Conservation (phyloP, 2,888 invertebrate genomes). For the Listrodromus nycthemerus region DNA sequence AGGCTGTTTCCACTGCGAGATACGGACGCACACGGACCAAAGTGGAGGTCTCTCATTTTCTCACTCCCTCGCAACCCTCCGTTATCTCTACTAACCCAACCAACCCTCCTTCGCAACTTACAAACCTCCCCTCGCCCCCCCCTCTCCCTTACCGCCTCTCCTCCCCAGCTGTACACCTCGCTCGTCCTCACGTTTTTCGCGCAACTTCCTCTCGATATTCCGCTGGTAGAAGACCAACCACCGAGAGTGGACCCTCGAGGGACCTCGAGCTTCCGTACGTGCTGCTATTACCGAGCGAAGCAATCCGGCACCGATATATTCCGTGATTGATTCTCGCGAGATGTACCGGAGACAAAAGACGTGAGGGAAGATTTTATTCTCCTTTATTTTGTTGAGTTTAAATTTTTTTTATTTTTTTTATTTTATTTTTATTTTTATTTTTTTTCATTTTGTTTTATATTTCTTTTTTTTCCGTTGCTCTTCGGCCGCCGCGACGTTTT, state of each 20-base stretch:
- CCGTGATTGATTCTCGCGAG: slow-evolving; percentile 10
- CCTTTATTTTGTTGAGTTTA: slow-evolving; percentile 53
- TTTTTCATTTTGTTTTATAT: no score
- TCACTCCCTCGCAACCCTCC: slow-evolving; percentile 9
- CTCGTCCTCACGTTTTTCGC: slow-evolving; percentile 46
- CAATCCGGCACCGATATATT: slow-evolving; percentile 58
- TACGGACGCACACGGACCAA: neutral
- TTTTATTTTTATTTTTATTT: slow-evolving; percentile 22
- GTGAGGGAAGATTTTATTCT: slow-evolving; percentile 51
- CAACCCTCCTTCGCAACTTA: neutral
- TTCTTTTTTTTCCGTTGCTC: neutral
- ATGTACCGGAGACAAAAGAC: neutral
- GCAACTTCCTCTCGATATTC: slow-evolving; percentile 60
- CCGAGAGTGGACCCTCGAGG: slow-evolving; percentile 60
- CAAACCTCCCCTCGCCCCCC: neutral
- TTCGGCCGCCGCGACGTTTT: no score
- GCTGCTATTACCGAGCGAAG: slow-evolving; percentile 62
- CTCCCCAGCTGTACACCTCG: neutral
- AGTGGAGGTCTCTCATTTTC: slow-evolving; percentile 11
- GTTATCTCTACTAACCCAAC: slow-evolving; percentile 11
- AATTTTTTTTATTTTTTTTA: slow-evolving; percentile 64
- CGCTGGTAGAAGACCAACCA: slow-evolving; percentile 54
- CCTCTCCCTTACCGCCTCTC: neutral
- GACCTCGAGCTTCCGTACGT: slow-evolving; percentile 59
- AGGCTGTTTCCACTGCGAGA: slow-evolving; percentile 32